Percentiles rank a stretch among this genome's conserved stretches.
Conservation (phyloP, 2,113 vertebrate species). For the Pteropus alecto region DNA sequence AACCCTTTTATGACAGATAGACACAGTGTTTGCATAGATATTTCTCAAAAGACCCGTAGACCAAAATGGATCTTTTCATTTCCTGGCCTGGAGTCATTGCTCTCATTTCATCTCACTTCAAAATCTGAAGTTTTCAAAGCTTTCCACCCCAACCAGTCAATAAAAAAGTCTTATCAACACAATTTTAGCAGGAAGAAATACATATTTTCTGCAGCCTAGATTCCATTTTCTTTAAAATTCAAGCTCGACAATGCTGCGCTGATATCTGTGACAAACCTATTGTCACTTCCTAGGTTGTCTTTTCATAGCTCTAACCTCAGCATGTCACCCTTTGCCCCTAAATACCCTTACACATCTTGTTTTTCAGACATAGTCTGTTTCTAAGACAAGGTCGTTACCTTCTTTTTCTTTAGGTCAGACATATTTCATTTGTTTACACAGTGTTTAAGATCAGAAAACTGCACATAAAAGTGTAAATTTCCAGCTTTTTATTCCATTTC, state of each 20-base stretch:
- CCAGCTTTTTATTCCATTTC: neutral
- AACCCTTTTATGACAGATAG: constrained; percentile 80
- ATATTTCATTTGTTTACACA: constrained; percentile 29
- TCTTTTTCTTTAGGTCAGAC: constrained; percentile 38
- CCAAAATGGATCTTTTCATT: constrained; percentile 79
- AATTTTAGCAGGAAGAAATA: constrained; percentile 19
- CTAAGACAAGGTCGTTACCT: neutral
- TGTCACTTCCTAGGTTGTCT: constrained; percentile 28
- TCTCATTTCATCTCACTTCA: constrained; percentile 66
- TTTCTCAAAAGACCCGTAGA: constrained; percentile 81
- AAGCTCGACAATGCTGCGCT: neutral
- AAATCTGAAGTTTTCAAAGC: constrained; percentile 49
- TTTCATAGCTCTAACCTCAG: constrained; percentile 12
- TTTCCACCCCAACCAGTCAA: neutral
- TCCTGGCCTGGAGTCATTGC: constrained; percentile 32
- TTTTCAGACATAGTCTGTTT: constrained; percentile 37
- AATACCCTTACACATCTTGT: neutral
- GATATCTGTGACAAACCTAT: constrained; percentile 22
- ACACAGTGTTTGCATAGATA: constrained; percentile 76
- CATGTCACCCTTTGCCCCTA: neutral
- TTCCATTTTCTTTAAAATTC: constrained; percentile 40
- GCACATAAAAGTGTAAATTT: neutral
- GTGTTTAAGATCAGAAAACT: constrained; percentile 21
- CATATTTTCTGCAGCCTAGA: neutral
- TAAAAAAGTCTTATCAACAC: neutral